Evolutionary conservation across 2,113 vertebrate genomes (phyloP).

Genomic region (Coryphaenoides rupestris): DNA sequence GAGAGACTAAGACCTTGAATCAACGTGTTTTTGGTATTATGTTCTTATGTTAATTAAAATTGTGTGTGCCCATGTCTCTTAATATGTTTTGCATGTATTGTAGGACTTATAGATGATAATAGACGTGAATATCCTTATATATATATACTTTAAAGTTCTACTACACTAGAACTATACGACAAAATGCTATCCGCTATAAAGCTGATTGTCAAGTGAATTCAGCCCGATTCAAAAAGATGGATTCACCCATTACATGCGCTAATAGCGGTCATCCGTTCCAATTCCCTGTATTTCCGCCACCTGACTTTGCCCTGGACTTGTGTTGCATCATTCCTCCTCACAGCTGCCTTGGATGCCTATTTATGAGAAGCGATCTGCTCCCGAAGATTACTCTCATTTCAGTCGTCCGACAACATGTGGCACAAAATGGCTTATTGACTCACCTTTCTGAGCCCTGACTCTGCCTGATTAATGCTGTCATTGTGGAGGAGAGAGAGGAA

Average conservation of each 20-base stretch:
- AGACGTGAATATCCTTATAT: too few relatives aligned
- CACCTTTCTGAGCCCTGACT: conserved; percentile 56
- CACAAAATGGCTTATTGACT: conserved; percentile 73
- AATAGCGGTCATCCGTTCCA: neutral
- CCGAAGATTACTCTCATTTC: conserved; percentile 63
- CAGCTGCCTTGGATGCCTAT: neutral
- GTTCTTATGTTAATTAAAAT: too few relatives aligned
- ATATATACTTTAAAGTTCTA: too few relatives aligned
- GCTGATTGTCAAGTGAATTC: too few relatives aligned
- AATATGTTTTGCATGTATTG: too few relatives aligned
- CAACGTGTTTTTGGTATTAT: too few relatives aligned
- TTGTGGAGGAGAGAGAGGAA: conserved; percentile 45
- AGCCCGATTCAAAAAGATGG: too few relatives aligned
- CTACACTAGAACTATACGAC: too few relatives aligned
- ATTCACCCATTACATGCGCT: too few relatives aligned
- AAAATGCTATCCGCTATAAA: too few relatives aligned
- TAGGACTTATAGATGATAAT: too few relatives aligned
- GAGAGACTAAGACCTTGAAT: too few relatives aligned
- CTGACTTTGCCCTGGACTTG: conserved; percentile 5
- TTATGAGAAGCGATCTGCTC: neutral
- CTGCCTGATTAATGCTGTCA: conserved; percentile 71
- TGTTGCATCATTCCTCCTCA: conserved; percentile 19
- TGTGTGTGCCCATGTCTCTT: conserved; percentile 20
- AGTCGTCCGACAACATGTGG: conserved; percentile 66
- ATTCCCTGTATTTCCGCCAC: neutral